phyloP scores from a whole-genome alignment of 2,797 vertebrate genomes.

The Anomalospiza imberbis region DNA sequence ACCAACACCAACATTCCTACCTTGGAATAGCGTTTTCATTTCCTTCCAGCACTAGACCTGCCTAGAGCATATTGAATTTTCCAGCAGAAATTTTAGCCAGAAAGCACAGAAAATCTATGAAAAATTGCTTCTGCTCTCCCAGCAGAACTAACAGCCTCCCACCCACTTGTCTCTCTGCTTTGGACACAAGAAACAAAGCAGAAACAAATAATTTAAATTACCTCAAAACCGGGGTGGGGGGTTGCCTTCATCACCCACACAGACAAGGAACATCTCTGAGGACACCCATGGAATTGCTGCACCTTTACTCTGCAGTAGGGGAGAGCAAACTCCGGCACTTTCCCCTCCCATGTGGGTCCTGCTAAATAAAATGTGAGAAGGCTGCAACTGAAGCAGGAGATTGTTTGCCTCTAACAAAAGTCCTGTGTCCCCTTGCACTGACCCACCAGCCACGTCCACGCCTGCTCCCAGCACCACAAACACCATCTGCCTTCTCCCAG shows the following conservation, averaged over 20 bases:
- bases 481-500: rapidly evolving
- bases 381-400: background rate
- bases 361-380: background rate
- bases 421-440: background rate
- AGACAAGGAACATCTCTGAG: rapidly evolving
- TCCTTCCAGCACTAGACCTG: background rate
- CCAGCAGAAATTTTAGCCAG: background rate
- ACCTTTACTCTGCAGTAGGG: rapidly evolving
- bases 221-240: background rate
- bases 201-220: background rate
- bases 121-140: background rate
- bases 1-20: background rate
- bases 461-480: background rate
- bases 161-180: background rate
- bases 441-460: rapidly evolving
- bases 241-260: background rate
- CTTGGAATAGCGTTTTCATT: background rate
- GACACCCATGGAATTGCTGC: background rate
- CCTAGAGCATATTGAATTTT: background rate
- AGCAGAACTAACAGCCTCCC: background rate
- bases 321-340: background rate
- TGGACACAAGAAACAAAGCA: background rate
- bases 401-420: background rate
- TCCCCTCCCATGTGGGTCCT: background rate
- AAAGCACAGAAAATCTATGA: background rate